Conservation (phyloP, 2,888 invertebrate species). For the Invenusta paracnida region DNA sequence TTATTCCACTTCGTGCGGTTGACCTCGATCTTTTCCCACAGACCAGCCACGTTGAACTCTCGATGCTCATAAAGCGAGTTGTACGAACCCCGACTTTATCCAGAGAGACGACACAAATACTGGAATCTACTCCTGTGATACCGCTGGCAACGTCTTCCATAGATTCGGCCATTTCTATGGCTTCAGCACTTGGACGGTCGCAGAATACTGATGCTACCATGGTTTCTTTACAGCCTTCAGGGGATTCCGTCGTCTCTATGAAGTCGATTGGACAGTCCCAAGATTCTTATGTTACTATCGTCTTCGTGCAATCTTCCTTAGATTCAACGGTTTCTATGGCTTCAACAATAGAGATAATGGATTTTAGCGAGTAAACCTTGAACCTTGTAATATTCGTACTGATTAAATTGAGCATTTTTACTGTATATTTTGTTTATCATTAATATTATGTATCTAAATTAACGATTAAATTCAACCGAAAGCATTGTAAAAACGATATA, state of each 20-base stretch:
- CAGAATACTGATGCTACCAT: not conserved
- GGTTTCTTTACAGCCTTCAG: not conserved
- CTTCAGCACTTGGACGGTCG: not conserved
- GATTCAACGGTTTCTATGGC: too few relatives aligned
- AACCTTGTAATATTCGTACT: too few relatives aligned
- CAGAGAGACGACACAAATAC: too few relatives aligned
- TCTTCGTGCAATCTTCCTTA: not conserved
- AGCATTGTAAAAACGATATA: too few relatives aligned
- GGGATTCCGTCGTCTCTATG: not conserved
- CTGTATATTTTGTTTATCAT: too few relatives aligned
- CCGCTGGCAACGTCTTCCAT: not conserved
- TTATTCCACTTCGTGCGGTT: slow-evolving; percentile 74
- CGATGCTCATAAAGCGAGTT: slow-evolving; percentile 68
- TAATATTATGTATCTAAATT: too few relatives aligned
- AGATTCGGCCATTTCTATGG: not conserved
- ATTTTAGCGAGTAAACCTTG: too few relatives aligned
- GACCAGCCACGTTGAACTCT: slow-evolving; percentile 83
- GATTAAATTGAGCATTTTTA: too few relatives aligned
- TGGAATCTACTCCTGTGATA: too few relatives aligned
- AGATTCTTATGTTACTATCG: not conserved
- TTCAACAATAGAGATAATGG: too few relatives aligned
- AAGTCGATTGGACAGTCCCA: not conserved
- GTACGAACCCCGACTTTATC: not conserved
- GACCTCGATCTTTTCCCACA: slow-evolving; percentile 95
- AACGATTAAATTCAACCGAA: too few relatives aligned